Conservation (phyloP, 35 echinoderm and acorn worm species). For the Holothuria glaberrima region DNA sequence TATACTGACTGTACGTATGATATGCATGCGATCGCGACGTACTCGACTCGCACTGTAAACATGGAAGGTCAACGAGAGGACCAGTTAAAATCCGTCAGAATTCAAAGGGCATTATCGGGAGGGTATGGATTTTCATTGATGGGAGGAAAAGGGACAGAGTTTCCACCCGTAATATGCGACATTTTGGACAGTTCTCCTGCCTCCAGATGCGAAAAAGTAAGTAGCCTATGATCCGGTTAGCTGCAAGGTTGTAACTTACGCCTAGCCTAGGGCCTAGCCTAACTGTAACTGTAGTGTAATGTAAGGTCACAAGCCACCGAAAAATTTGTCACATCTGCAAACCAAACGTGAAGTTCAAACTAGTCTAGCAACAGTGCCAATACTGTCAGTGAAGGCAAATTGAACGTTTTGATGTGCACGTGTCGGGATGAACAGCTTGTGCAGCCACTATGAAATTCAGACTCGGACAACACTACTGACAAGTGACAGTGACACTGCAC, state of each 20-base stretch:
- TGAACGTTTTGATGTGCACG: too few species aligned
- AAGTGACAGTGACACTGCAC: too few species aligned
- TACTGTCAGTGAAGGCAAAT: too few species aligned
- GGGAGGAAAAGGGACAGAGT: slow-evolving; percentile 91
- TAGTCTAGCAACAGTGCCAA: too few species aligned
- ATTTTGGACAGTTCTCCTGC: slow-evolving; percentile 93
- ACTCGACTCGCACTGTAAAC: background rate
- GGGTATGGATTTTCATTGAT: slow-evolving; percentile 98
- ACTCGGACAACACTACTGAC: too few species aligned
- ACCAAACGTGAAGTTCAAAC: too few species aligned
- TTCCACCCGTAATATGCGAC: slow-evolving; percentile 98
- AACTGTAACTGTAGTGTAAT: too few species aligned
- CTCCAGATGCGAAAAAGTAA: slow-evolving; percentile 83
- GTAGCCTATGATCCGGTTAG: background rate
- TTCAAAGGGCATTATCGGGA: slow-evolving; percentile 85
- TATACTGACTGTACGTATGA: background rate
- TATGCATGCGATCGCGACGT: background rate
- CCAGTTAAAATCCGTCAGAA: slow-evolving; percentile 70
- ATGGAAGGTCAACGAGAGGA: slow-evolving; percentile 49
- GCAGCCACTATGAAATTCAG: too few species aligned
- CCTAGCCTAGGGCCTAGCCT: background rate
- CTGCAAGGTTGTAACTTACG: background rate
- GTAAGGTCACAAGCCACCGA: too few species aligned
- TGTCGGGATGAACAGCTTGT: too few species aligned
- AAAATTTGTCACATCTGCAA: too few species aligned